These are phyloP conservation scores for Agrilus biguttatus DNA, from an alignment of 2,888 invertebrate genomes.

Conservation along the genomic window DNA sequence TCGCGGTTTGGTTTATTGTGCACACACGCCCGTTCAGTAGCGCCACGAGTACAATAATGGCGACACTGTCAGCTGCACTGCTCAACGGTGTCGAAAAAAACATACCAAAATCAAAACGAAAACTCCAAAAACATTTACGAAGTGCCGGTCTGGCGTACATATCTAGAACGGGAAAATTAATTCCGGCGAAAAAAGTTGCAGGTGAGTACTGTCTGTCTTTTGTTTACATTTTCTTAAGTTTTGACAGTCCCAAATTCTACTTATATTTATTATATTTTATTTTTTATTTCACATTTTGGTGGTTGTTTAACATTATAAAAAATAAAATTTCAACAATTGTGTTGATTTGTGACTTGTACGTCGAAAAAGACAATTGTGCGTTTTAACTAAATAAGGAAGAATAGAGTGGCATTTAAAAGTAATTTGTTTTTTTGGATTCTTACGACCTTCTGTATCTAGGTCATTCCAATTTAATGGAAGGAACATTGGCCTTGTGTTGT, in stretches of 20 bases:
- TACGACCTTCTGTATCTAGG: conserved; percentile 29
- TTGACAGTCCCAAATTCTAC: conserved; percentile 15
- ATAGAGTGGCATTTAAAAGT: background rate
- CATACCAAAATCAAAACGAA: conserved; percentile 32
- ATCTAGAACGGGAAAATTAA: conserved; percentile 33
- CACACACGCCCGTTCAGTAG: conserved; percentile 12
- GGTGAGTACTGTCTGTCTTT: conserved; percentile 21
- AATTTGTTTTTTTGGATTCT: conserved; percentile 10
- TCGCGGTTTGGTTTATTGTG: conserved; percentile 7
- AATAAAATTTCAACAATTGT: too few species aligned
- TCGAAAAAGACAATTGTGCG: background rate
- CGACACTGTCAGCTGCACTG: conserved; percentile 29
- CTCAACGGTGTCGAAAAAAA: conserved; percentile 25
- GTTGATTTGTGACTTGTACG: background rate
- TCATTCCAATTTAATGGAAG: conserved; percentile 25
- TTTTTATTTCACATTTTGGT: conserved; percentile 3
- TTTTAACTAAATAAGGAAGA: background rate
- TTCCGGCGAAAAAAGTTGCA: conserved; percentile 35
- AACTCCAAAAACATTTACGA: conserved; percentile 32
- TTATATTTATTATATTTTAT: conserved; percentile 2
- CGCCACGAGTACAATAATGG: conserved; percentile 23
- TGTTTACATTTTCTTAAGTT: conserved; percentile 24
- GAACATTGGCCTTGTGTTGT: conserved; percentile 27
- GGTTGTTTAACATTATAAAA: background rate
- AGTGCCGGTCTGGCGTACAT: conserved; percentile 35